Conservation (phyloP, 2,113 vertebrate genomes). For the Elanoides forficatus region DNA sequence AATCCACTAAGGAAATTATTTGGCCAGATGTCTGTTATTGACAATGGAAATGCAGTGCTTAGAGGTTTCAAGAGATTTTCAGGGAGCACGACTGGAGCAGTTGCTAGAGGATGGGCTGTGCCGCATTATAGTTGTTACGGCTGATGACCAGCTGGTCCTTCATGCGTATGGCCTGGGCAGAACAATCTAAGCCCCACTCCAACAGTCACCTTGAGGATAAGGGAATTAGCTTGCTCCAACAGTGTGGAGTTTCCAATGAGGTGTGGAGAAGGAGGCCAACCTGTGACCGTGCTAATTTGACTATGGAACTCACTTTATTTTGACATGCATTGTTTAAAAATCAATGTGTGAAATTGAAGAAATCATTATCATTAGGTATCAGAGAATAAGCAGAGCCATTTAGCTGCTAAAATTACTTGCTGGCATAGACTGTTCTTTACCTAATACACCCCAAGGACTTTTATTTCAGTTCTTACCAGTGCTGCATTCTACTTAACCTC, state of each 20-base stretch:
- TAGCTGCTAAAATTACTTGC: slow-evolving; percentile 21
- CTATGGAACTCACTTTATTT: not conserved
- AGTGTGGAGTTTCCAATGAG: not conserved
- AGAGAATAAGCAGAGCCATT: slow-evolving; percentile 1
- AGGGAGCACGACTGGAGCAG: not conserved
- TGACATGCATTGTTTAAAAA: slow-evolving; percentile 7
- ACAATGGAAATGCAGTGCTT: not conserved
- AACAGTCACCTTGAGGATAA: not conserved
- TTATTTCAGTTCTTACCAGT: not conserved
- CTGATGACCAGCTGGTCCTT: not conserved
- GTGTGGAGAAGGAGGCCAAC: not conserved
- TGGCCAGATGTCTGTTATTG: not conserved
- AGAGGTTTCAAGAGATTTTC: not conserved
- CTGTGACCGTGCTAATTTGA: not conserved
- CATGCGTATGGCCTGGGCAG: not conserved
- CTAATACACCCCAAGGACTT: slow-evolving; percentile 1
- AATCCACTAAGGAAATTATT: not conserved
- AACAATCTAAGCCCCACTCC: not conserved
- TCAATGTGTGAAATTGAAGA: slow-evolving; percentile 8
- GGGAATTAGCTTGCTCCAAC: not conserved
- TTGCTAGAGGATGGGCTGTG: not conserved
- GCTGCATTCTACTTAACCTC: not conserved
- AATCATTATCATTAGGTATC: not conserved
- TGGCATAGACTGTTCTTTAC: not conserved
- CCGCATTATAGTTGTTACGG: accelerated